phyloP scores from a whole-genome alignment of 2,888 invertebrate genomes.

The Frankliniella fusca region DNA sequence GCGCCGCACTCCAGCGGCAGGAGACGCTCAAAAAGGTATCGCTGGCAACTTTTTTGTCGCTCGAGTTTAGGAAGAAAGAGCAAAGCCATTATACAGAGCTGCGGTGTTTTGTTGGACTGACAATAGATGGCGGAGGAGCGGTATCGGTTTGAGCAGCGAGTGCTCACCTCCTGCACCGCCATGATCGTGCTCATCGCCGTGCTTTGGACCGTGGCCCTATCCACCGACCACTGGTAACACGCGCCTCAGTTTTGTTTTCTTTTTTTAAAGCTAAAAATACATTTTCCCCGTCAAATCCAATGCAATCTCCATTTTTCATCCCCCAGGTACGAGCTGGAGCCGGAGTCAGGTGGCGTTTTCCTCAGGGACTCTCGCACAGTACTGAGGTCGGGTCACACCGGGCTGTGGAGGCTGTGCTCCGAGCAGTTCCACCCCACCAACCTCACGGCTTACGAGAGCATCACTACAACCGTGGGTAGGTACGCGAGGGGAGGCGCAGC shows the following conservation, averaged over 20 bases:
- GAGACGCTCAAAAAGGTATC: neutral
- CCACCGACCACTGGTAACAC: slow-evolving; percentile 65
- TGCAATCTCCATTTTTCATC: too few relatives aligned
- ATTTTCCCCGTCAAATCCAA: too few relatives aligned
- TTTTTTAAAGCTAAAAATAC: too few relatives aligned
- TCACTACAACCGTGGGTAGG: neutral
- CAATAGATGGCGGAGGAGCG: slow-evolving; percentile 47
- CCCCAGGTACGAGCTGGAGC: neutral
- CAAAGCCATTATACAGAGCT: too few relatives aligned
- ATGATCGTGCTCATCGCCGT: slow-evolving; percentile 62
- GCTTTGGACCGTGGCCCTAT: slow-evolving; percentile 68
- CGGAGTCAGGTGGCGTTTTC: neutral
- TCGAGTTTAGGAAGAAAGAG: too few relatives aligned
- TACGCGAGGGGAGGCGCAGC: neutral
- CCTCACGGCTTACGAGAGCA: slow-evolving; percentile 8
- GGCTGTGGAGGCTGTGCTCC: slow-evolving; percentile 11
- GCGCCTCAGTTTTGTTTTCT: too few relatives aligned
- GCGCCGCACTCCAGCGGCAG: neutral
- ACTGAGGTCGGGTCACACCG: neutral
- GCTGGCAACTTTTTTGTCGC: too few relatives aligned
- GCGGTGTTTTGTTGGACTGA: neutral
- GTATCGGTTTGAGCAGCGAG: slow-evolving; percentile 64
- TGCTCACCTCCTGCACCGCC: slow-evolving; percentile 66
- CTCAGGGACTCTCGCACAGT: neutral
- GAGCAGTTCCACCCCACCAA: slow-evolving; percentile 16